These are phyloP conservation scores for Labeo rohita DNA, from an alignment of 2,113 vertebrate genomes.

Conservation along the genomic window DNA sequence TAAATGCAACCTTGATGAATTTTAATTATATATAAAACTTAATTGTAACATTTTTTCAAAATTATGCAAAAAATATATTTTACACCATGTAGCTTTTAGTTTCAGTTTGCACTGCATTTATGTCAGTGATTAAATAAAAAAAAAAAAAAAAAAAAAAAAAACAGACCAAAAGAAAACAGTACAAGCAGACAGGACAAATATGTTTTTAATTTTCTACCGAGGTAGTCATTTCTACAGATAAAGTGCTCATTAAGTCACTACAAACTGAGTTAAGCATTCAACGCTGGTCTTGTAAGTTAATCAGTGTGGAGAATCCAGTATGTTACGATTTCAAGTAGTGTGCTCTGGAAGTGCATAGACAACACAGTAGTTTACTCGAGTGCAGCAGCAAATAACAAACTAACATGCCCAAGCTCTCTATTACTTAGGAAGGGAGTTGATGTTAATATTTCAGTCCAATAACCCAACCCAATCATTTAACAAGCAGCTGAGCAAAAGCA, in stretches of 20 bases:
- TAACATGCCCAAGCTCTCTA: neutral
- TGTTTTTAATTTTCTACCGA: neutral
- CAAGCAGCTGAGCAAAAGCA: neutral
- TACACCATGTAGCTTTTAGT: neutral
- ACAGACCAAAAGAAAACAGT: neutral
- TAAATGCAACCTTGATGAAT: no score
- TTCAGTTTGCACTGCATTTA: neutral
- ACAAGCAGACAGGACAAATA: neutral
- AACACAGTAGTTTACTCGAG: neutral
- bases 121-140: neutral
- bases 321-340: slow-evolving; percentile 1
- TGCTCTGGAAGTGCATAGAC: slow-evolving; percentile 3
- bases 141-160: neutral
- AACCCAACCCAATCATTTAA: neutral
- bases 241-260: neutral
- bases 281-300: neutral
- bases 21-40: no score
- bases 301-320: neutral
- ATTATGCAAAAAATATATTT: no score
- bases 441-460: neutral
- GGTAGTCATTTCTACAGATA: slow-evolving; percentile 22
- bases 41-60: neutral
- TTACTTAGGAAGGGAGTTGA: neutral
- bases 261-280: neutral
- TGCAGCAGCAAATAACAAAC: slow-evolving; percentile 2